phyloP scores from a whole-genome alignment of 2,113 vertebrate genomes.

The Lanius collurio region DNA sequence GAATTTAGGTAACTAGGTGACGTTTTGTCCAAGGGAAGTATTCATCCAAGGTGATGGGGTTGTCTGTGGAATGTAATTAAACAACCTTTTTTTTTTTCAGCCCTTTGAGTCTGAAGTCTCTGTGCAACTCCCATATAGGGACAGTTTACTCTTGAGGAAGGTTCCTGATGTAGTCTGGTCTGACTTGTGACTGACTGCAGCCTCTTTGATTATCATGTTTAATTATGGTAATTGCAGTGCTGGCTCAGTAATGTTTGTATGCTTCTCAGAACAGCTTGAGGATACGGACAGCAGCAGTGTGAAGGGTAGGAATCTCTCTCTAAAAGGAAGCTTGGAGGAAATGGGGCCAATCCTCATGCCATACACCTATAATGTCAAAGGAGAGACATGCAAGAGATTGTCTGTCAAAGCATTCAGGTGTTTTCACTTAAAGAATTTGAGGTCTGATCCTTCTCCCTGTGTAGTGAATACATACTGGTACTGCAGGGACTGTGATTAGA shows the following conservation, averaged over 20 bases:
- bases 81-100: background rate
- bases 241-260: background rate
- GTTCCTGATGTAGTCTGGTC: background rate
- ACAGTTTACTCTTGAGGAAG: background rate
- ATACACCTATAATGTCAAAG: fast-evolving
- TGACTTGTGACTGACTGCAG: background rate
- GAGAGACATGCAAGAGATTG: background rate
- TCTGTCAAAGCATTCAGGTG: background rate
- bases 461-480: background rate
- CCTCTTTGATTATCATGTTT: background rate
- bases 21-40: background rate
- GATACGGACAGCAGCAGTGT: background rate
- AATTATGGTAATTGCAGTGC: background rate
- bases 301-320: background rate
- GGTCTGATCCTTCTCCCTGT: background rate
- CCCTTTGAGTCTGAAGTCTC: background rate
- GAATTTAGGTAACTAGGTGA: background rate
- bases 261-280: background rate
- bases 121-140: background rate
- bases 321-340: background rate
- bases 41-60: background rate
- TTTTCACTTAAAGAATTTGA: background rate
- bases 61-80: background rate
- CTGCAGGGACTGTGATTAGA: background rate
- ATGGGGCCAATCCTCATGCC: background rate